Percentiles rank a stretch among this genome's conserved stretches.
Evolutionary conservation across 2,113 vertebrate genomes (phyloP).

Genomic region (human): DNA sequence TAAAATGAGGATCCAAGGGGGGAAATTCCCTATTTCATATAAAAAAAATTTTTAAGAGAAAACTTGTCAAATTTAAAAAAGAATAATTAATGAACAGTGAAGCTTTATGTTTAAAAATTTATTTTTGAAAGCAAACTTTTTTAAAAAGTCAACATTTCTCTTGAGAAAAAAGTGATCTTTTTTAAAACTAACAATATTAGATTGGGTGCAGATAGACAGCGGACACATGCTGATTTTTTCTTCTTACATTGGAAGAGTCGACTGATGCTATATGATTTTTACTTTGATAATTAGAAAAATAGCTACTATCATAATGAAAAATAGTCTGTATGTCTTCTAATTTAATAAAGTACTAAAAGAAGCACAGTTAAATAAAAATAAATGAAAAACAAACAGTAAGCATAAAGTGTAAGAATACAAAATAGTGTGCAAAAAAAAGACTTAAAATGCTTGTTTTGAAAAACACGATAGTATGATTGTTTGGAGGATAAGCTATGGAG

Average conservation of each 20-base stretch:
- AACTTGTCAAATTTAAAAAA: not conserved
- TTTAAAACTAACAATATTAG: not conserved
- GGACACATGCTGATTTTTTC: not conserved
- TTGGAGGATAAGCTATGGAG: not conserved
- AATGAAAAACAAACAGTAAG: not conserved
- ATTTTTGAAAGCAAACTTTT: not conserved
- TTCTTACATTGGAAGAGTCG: not conserved
- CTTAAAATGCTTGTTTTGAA: not conserved
- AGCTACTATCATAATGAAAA: not conserved
- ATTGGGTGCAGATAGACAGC: not conserved
- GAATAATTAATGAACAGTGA: not conserved
- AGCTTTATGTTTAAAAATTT: not conserved
- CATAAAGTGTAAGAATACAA: not conserved
- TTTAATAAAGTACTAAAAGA: not conserved
- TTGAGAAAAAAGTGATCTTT: not conserved
- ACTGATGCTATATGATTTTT: not conserved
- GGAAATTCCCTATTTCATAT: not conserved
- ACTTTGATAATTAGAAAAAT: not conserved
- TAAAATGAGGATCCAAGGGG: not conserved
- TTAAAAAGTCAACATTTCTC: not conserved
- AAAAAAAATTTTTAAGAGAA: not conserved
- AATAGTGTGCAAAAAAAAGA: not conserved
- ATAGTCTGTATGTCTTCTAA: not conserved
- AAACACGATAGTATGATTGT: not conserved
- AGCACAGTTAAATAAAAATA: not conserved